Percentiles rank a stretch among this genome's conserved stretches.
Evolutionary conservation across 2,797 vertebrate species (phyloP).

Genomic region (Miichthys miiuy): DNA sequence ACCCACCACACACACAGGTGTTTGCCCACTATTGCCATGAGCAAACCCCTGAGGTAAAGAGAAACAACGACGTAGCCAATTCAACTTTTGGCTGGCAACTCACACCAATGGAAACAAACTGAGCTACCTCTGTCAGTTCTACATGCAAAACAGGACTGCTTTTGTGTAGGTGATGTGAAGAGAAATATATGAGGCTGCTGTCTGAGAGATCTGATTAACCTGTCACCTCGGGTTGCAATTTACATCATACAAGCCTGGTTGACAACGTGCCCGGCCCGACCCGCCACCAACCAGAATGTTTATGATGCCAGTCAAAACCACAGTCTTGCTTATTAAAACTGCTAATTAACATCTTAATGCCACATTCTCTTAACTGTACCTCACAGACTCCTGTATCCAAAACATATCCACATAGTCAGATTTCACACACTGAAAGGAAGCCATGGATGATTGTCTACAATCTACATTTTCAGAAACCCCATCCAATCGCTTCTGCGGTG

Average conservation of each 20-base stretch:
- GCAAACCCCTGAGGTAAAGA: slow-evolving; percentile 69
- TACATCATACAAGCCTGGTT: slow-evolving; percentile 54
- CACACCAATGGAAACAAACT: slow-evolving; percentile 76
- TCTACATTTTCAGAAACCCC: slow-evolving; percentile 9
- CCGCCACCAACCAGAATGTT: slow-evolving; percentile 35
- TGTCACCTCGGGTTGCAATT: slow-evolving; percentile 63
- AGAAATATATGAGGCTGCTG: slow-evolving; percentile 53
- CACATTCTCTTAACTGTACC: slow-evolving; percentile 10
- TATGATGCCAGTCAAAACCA: slow-evolving; percentile 25
- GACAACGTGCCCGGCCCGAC: slow-evolving; percentile 51
- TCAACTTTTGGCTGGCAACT: slow-evolving; percentile 64
- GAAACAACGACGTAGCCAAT: slow-evolving; percentile 69
- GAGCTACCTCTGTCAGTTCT: slow-evolving; percentile 41
- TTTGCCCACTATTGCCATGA: slow-evolving; percentile 64
- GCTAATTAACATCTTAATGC: slow-evolving; percentile 31
- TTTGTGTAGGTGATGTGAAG: slow-evolving; percentile 47
- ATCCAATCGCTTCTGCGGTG: slow-evolving; percentile 3
- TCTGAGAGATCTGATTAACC: slow-evolving; percentile 69
- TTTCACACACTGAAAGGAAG: neutral
- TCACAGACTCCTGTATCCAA: slow-evolving; percentile 10
- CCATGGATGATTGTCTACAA: neutral
- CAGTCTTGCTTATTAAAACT: slow-evolving; percentile 54
- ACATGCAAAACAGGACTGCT: slow-evolving; percentile 51
- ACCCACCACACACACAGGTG: slow-evolving; percentile 77
- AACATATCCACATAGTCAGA: neutral